Evolutionary conservation across 2,888 invertebrate genomes (phyloP).

Genomic region (Hirtodrosophila cameraria): DNA sequence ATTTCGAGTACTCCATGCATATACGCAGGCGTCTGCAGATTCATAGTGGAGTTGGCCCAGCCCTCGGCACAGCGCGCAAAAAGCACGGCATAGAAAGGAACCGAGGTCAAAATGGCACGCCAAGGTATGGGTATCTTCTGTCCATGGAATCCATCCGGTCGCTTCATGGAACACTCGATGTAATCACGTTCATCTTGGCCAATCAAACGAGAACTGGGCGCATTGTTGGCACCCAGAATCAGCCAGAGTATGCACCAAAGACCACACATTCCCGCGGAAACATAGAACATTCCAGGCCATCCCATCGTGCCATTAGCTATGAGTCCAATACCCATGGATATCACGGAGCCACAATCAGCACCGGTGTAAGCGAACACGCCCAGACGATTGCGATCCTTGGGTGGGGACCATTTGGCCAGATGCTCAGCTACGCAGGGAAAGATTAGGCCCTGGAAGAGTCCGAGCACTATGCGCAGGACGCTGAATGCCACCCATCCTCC

Average conservation of each 20-base stretch:
- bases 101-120: slow-evolving; percentile 86
- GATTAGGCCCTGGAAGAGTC: slow-evolving; percentile 87
- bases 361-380: slow-evolving; percentile 86
- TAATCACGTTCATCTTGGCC: slow-evolving; percentile 85
- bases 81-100: slow-evolving; percentile 86
- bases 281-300: slow-evolving; percentile 88
- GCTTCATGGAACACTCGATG: slow-evolving; percentile 85
- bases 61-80: slow-evolving; percentile 87
- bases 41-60: slow-evolving; percentile 89
- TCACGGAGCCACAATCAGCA: slow-evolving; percentile 87
- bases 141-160: slow-evolving; percentile 58
- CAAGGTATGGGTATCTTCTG: slow-evolving; percentile 86
- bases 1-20: slow-evolving; percentile 87
- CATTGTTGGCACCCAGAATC: slow-evolving; percentile 86
- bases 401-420: slow-evolving; percentile 88
- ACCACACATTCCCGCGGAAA: slow-evolving; percentile 85
- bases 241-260: slow-evolving; percentile 85
- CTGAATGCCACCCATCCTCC: slow-evolving; percentile 87
- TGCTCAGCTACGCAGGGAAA: slow-evolving; percentile 88
- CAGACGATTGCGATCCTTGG: slow-evolving; percentile 86
- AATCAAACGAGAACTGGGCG: slow-evolving; percentile 85
- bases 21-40: slow-evolving; percentile 88
- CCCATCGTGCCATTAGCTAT: slow-evolving; percentile 86
- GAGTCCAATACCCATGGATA: slow-evolving; percentile 87
- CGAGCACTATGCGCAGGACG: slow-evolving; percentile 87